phyloP scores from a whole-genome alignment of 2,888 invertebrate genomes.

The Pherbina coryleti region DNA sequence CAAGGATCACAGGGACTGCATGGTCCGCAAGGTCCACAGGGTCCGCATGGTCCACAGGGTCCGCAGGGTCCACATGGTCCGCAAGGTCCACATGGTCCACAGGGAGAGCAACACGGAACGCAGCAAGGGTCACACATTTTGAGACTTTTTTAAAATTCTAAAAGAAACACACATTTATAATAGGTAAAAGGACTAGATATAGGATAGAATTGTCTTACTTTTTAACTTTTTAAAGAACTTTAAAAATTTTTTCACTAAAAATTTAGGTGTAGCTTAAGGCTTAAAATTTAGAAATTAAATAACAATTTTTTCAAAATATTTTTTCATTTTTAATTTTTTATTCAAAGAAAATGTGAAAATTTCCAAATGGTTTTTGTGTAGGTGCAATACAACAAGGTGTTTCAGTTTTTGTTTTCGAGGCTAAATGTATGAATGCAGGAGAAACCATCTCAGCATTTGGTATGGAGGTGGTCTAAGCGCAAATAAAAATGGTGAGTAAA shows the following conservation, averaged over 20 bases:
- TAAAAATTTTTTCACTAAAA: conserved; percentile 50
- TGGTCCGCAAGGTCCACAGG: conserved; percentile 53
- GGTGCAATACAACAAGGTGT: not conserved
- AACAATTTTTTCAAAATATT: conserved; percentile 42
- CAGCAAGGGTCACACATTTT: conserved; percentile 62
- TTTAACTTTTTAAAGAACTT: conserved; percentile 47
- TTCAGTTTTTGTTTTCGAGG: not conserved
- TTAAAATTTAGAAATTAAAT: conserved; percentile 56
- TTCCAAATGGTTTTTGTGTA: not conserved
- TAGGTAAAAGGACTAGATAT: not conserved
- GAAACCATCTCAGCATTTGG: no score
- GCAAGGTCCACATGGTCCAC: conserved; percentile 51
- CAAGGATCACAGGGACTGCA: conserved; percentile 64
- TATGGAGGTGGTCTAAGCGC: no score
- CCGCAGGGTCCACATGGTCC: conserved; percentile 53
- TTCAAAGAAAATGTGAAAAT: conserved; percentile 28
- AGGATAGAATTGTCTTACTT: conserved; percentile 41
- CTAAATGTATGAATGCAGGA: no score
- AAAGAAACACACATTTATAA: conserved; percentile 22
- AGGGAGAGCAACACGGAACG: conserved; percentile 50
- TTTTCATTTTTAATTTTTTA: conserved; percentile 36
- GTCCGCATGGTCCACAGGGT: conserved; percentile 51
- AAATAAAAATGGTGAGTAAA: not conserved
- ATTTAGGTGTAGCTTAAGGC: conserved; percentile 55
- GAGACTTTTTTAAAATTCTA: conserved; percentile 47